A percentile compares a stretch with the other conserved stretches of the same genome.
These are phyloP conservation scores for Tachina lurida DNA, from an alignment of 2,888 invertebrate species.

Conservation along the genomic window DNA sequence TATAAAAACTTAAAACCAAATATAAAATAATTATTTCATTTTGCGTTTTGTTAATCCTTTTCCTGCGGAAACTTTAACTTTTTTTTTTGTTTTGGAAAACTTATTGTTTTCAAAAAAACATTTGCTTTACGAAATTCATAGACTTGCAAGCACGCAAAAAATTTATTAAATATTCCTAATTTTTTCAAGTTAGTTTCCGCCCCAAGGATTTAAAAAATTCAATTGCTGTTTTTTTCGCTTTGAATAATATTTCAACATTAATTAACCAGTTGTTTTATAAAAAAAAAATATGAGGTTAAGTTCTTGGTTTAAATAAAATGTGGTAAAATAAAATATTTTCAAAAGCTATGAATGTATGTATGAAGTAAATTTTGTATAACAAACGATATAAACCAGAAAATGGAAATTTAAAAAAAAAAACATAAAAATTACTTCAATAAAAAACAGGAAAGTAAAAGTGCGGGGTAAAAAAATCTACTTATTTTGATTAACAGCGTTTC, in stretches of 20 bases:
- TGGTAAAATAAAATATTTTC: constrained; percentile 1
- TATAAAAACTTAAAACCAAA: background rate
- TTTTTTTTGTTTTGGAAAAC: constrained; percentile 2
- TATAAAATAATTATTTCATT: background rate
- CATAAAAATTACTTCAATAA: too few relatives aligned
- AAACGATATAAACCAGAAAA: background rate
- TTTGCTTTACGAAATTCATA: constrained; percentile 13
- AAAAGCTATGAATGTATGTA: background rate
- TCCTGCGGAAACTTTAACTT: constrained; percentile 20
- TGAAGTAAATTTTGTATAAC: background rate
- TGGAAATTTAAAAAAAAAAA: too few relatives aligned
- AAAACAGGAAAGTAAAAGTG: too few relatives aligned
- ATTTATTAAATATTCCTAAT: background rate
- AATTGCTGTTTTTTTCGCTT: constrained; percentile 1
- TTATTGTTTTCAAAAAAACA: background rate
- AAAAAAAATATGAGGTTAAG: constrained; percentile 8
- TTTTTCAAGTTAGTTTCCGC: constrained; percentile 21
- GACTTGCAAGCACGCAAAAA: background rate
- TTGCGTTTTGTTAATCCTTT: constrained; percentile 15
- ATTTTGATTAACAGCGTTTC: too few relatives aligned
- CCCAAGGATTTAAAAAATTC: constrained; percentile 13
- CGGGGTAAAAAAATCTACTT: too few relatives aligned
- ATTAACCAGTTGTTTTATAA: constrained; percentile 20
- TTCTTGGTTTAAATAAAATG: constrained; percentile 11
- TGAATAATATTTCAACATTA: constrained; percentile 19